Evolutionary conservation across 2,797 vertebrate genomes (phyloP), one percentile per base, ranked within the genome.

Genomic region (Manis pentadactyla): DNA sequence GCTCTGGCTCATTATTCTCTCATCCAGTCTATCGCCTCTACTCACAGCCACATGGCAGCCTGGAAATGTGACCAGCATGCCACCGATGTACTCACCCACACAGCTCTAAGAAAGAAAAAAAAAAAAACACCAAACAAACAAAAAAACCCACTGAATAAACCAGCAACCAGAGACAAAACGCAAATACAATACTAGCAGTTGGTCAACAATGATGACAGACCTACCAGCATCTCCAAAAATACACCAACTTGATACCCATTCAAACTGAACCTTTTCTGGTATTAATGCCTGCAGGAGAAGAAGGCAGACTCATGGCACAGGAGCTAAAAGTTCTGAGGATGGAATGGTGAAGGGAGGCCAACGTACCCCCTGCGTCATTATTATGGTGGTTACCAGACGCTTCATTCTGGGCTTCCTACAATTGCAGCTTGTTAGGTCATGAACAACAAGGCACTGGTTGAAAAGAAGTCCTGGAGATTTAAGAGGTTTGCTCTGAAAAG

Each of bases 381-480:
- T 93, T 63, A 55, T 4, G 78, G 79, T 71, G 79, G 25, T n/a
- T 63, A 51, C 61, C 78, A 53, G 75, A 68, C 78, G 96, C 61
- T 82, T 59, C 59, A 37, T 39, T 85, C 68, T 15, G 46, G 37
- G n/a, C 2, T 15, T 66, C 89, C 94, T 90, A 12, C 23, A 61
- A 77, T 27, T 79, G 71, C 34, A 94, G 74, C 81, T 83, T 75
- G 23, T 73, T 79, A 82, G 59, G 87, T 51, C 2, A 55, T 53
- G 11, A 34, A 64, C 75, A 92, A 42, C 59, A 82, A 91, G 96
- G 93, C 73, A 49, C 37, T 73, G 68, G 55, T 75, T 90, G 69
- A 81, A 97, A 97, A 97, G 93, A 95, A 81, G 63, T 77, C 91
- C 59, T 83, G 46, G 91, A 95, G 71, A 88, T 75, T 53, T 85